A percentile compares a stretch with the other conserved stretches of the same genome.
Conservation (phyloP, 2,797 vertebrate species). For the Phrynocephalus vlangalii region DNA sequence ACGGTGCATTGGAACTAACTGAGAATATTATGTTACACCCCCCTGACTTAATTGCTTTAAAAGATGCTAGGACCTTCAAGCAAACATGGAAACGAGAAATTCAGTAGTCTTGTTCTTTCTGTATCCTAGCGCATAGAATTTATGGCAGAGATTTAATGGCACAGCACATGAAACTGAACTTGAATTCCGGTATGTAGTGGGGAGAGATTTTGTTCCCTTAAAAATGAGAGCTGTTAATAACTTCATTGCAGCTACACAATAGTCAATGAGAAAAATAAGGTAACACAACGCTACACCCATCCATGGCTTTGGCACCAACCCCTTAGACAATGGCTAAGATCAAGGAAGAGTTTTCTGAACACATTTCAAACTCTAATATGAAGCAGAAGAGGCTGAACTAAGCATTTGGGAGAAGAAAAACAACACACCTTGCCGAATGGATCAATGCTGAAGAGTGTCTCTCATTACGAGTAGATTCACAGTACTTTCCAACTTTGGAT, state of each 20-base stretch:
- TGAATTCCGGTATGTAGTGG: conserved; percentile 40
- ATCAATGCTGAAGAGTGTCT: no score
- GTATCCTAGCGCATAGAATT: conserved; percentile 42
- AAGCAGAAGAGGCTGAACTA: no score
- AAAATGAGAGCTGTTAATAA: conserved; percentile 40
- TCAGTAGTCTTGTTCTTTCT: conserved; percentile 44
- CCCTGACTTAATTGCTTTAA: conserved; percentile 54
- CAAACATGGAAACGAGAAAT: conserved; percentile 52
- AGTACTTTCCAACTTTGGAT: no score
- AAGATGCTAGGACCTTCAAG: conserved; percentile 45
- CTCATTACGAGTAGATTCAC: no score
- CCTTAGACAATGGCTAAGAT: no score
- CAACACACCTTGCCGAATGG: no score
- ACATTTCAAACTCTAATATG: no score
- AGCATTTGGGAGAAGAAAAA: no score
- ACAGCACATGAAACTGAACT: conserved; percentile 21
- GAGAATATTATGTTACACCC: conserved; percentile 41
- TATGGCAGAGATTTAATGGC: conserved; percentile 49
- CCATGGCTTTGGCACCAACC: no score
- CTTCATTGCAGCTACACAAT: conserved; percentile 28
- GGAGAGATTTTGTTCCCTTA: neutral
- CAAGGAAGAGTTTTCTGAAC: no score
- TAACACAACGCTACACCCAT: no score
- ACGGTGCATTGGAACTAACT: conserved; percentile 12
- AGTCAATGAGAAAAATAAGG: conserved; percentile 1